A percentile compares a stretch with the other conserved stretches of the same genome.
Evolutionary conservation across 2,888 invertebrate species (phyloP).

Genomic region (Aphelenchoides bicaudatus): DNA sequence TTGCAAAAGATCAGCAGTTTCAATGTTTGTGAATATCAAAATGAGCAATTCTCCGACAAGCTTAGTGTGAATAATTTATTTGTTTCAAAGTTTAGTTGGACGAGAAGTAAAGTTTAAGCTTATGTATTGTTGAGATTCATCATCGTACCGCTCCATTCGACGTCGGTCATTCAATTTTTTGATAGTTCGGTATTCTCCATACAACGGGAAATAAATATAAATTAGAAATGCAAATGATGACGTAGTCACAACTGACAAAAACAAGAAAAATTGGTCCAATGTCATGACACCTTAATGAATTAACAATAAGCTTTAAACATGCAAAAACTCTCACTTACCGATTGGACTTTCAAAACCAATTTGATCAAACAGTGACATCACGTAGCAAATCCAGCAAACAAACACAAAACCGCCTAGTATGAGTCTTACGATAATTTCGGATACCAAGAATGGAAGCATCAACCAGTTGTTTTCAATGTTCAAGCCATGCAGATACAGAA

Average conservation of each 20-base stretch:
- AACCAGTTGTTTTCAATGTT: slow-evolving; percentile 23
- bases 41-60: too few relatives aligned
- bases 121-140: slow-evolving; percentile 23
- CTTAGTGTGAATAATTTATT: too few relatives aligned
- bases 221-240: slow-evolving; percentile 22
- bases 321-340: slow-evolving; percentile 19
- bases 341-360: slow-evolving; percentile 25
- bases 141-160: slow-evolving; percentile 23
- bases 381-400: slow-evolving; percentile 28
- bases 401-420: slow-evolving; percentile 11
- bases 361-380: slow-evolving; percentile 30
- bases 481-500: slow-evolving; percentile 26
- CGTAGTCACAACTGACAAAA: slow-evolving; percentile 19
- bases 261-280: slow-evolving; percentile 11
- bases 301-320: slow-evolving; percentile 18
- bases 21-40: too few relatives aligned
- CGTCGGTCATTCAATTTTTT: slow-evolving; percentile 31
- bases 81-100: slow-evolving; percentile 28
- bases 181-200: slow-evolving; percentile 28
- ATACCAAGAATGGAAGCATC: slow-evolving; percentile 33
- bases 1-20: too few relatives aligned
- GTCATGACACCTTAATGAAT: slow-evolving; percentile 18
- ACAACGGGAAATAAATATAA: slow-evolving; percentile 26
- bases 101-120: slow-evolving; percentile 28
- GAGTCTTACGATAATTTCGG: too few relatives aligned